Conservation (phyloP, 2,113 vertebrate species). For the Willisornis vidua region DNA sequence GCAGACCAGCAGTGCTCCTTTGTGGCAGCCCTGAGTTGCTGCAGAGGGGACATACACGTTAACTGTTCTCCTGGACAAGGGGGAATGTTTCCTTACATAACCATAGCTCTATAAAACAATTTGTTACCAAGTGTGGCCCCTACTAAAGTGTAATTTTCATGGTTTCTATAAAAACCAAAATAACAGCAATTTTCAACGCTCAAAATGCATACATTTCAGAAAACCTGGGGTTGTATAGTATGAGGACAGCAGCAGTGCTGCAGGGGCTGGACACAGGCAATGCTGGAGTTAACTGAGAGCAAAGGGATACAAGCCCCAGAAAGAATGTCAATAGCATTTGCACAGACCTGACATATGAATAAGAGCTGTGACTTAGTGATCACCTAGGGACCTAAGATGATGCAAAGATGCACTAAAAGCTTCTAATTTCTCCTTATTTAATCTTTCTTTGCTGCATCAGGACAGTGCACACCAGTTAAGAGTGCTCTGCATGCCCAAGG, state of each 20-base stretch:
- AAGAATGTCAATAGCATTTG: background rate
- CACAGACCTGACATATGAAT: background rate
- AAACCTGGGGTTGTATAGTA: background rate
- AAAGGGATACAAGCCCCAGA: background rate
- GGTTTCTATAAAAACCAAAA: background rate
- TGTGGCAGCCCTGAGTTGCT: background rate
- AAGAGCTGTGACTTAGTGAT: background rate
- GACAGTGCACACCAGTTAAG: background rate
- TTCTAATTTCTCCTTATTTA: background rate
- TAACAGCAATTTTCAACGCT: background rate
- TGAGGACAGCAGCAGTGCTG: background rate
- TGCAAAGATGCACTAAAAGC: background rate
- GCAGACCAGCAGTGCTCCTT: background rate
- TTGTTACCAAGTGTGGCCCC: background rate
- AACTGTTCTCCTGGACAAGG: background rate
- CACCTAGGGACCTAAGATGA: background rate
- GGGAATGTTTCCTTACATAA: background rate
- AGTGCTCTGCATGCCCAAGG: background rate
- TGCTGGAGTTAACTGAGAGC: background rate
- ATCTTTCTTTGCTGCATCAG: background rate
- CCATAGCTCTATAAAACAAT: background rate
- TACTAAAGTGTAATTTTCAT: background rate
- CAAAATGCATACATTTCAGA: background rate
- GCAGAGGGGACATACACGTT: rapidly evolving
- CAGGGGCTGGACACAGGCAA: background rate